Conservation (phyloP, 2,113 vertebrate species). For the Climacteris rufus region DNA sequence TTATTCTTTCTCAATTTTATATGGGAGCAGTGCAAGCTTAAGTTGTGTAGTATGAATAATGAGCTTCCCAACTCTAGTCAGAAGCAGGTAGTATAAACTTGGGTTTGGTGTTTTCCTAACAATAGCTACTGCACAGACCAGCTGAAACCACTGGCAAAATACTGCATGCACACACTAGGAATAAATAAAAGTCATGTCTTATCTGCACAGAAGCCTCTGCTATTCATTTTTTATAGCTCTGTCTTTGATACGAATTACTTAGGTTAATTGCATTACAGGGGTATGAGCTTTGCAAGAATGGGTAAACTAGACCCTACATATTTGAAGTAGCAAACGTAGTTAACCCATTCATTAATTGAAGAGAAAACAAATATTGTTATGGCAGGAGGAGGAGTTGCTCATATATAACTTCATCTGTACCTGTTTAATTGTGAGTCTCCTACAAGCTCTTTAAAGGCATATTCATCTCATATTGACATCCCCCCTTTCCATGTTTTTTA, state of each 20-base stretch:
- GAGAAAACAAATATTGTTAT: neutral
- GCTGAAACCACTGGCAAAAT: neutral
- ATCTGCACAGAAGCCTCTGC: neutral
- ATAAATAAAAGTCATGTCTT: neutral
- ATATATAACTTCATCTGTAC: slow-evolving; percentile 39
- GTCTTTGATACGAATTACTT: neutral
- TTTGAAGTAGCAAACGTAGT: neutral
- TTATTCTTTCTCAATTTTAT: neutral
- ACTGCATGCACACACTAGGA: neutral
- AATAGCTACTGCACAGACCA: neutral
- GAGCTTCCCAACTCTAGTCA: neutral
- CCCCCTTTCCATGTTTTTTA: slow-evolving; percentile 36
- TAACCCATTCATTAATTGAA: slow-evolving; percentile 6
- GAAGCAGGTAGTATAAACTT: neutral
- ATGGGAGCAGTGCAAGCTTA: neutral
- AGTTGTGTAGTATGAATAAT: neutral
- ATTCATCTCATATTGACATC: neutral
- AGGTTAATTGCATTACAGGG: neutral
- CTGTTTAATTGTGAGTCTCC: neutral
- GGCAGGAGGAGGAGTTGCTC: neutral
- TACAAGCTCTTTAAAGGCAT: neutral
- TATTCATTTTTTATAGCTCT: neutral
- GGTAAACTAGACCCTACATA: neutral
- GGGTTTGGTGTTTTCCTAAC: neutral
- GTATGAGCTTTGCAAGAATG: neutral